Percentiles rank a stretch among this genome's conserved stretches.
Conservation (phyloP, 2,113 vertebrate genomes). For the Benitochromis conjunctus region DNA sequence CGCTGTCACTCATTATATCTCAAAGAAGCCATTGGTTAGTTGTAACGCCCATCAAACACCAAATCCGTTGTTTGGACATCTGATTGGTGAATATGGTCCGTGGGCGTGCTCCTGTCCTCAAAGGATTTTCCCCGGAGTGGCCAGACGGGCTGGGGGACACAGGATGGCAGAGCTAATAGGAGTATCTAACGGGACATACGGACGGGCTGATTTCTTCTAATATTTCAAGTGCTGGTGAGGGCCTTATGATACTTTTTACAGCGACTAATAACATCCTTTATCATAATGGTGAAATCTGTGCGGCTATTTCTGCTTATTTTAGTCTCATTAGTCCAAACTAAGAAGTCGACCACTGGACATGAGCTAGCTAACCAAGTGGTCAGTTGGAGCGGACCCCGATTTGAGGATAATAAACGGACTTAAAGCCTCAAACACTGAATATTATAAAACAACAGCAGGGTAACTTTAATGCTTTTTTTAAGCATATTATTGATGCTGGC, state of each 20-base stretch:
- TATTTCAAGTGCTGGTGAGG: slow-evolving; percentile 68
- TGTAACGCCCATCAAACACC: neutral
- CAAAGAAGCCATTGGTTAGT: slow-evolving; percentile 20
- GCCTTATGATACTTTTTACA: slow-evolving; percentile 20
- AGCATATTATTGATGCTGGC: neutral
- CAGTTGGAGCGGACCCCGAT: slow-evolving; percentile 42
- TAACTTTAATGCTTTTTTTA: slow-evolving; percentile 8
- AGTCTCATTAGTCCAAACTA: slow-evolving; percentile 30
- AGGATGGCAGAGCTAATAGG: slow-evolving; percentile 70
- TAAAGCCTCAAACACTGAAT: neutral
- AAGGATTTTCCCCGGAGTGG: slow-evolving; percentile 44
- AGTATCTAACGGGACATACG: slow-evolving; percentile 72
- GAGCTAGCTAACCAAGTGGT: slow-evolving; percentile 66
- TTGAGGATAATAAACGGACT: slow-evolving; percentile 14
- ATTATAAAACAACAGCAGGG: neutral
- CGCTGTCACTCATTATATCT: slow-evolving; percentile 27
- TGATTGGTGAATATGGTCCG: slow-evolving; percentile 49
- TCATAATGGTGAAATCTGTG: neutral
- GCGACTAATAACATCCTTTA: neutral
- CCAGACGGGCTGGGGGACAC: slow-evolving; percentile 59
- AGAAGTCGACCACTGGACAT: slow-evolving; percentile 42
- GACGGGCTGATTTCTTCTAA: slow-evolving; percentile 56
- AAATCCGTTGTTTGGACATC: neutral
- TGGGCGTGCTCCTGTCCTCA: slow-evolving; percentile 20
- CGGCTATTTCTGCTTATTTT: neutral